Percentiles rank a stretch among this genome's conserved stretches.
Evolutionary conservation across 2,888 invertebrate species (phyloP).

Genomic region (Diabrotica balteata): DNA sequence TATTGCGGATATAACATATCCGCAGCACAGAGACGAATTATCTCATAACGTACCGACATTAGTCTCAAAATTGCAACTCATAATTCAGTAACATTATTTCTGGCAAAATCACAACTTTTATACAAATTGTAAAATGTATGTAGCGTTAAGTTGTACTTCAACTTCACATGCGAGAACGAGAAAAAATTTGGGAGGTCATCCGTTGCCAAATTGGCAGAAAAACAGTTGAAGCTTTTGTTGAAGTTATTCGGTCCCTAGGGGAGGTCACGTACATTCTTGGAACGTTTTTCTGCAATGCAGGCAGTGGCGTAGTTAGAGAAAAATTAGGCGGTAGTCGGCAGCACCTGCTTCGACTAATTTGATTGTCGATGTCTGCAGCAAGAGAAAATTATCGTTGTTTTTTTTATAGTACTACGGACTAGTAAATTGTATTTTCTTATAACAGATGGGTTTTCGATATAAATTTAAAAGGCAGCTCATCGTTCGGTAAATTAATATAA

Average conservation of each 20-base stretch:
- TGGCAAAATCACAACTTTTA: not conserved
- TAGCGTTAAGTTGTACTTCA: not conserved
- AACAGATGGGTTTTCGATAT: constrained; percentile 2
- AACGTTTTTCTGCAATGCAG: constrained; percentile 30
- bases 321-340: constrained; percentile 22
- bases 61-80: not conserved
- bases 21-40: too few relatives aligned
- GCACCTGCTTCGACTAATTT: constrained; percentile 27
- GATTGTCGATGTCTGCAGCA: constrained; percentile 26
- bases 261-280: constrained; percentile 26
- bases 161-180: not conserved
- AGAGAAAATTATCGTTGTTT: constrained; percentile 16
- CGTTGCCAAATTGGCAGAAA: constrained; percentile 29
- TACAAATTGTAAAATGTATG: not conserved
- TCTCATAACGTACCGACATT: not conserved
- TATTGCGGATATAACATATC: too few relatives aligned
- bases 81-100: not conserved
- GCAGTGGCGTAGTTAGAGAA: constrained; percentile 27
- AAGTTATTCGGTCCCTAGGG: constrained; percentile 24
- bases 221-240: constrained; percentile 24
- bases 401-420: not conserved
- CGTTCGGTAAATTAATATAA: too few relatives aligned
- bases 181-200: constrained; percentile 7
- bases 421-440: constrained; percentile 5
- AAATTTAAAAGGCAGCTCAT: too few relatives aligned